These are phyloP conservation scores for Antedon bifida DNA, from an alignment of 35 echinoderm and acorn worm species.

Conservation along the genomic window DNA sequence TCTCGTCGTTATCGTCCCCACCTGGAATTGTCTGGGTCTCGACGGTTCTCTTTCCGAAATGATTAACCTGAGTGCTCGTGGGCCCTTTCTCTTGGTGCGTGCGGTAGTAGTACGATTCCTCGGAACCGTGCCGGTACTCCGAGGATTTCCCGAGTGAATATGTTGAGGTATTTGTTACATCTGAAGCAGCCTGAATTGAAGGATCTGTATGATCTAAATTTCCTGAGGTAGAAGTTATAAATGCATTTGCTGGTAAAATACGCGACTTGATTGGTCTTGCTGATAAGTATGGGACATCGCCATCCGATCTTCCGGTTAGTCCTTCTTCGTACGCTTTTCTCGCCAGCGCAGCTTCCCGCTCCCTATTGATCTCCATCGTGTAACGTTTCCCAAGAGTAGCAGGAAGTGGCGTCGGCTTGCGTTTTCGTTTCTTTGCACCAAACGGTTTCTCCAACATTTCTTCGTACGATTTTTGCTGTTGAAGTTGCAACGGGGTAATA, in stretches of 20 bases:
- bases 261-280: background rate
- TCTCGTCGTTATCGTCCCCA: background rate
- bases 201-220: background rate
- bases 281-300: background rate
- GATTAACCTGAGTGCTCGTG: background rate
- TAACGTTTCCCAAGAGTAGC: background rate
- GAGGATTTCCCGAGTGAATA: background rate
- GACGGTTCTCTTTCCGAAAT: background rate
- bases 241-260: background rate
- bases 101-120: background rate
- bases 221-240: background rate
- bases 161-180: background rate
- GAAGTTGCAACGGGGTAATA: slow-evolving; percentile 38
- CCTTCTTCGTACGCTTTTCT: background rate
- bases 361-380: background rate
- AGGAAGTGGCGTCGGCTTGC: slow-evolving; percentile 33
- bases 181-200: background rate
- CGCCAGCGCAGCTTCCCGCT: background rate
- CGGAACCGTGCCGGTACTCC: background rate
- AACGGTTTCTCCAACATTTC: slow-evolving; percentile 49
- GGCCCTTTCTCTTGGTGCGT: background rate
- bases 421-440: slow-evolving; percentile 68
- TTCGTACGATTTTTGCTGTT: slow-evolving; percentile 44
- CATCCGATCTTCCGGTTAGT: background rate
- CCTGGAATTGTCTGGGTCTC: background rate